These are phyloP conservation scores for Acanthosoma haemorrhoidale DNA, from an alignment of 2,888 invertebrate genomes.

Conservation along the genomic window DNA sequence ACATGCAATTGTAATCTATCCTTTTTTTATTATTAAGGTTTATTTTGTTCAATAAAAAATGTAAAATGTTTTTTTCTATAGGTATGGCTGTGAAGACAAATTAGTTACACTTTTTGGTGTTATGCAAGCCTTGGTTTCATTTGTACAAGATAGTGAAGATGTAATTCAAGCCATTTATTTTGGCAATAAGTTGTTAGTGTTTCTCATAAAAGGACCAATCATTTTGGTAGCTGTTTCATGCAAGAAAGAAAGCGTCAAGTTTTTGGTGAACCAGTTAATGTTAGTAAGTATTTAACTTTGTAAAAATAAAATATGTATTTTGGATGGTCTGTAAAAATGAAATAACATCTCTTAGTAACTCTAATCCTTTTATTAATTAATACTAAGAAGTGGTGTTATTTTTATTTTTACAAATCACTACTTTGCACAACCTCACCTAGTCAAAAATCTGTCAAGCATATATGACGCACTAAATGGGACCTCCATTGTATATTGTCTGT, in stretches of 20 bases:
- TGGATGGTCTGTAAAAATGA: no score
- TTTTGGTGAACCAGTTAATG: slow-evolving; percentile 70
- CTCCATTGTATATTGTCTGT: no score
- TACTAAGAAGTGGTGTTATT: no score
- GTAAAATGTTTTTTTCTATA: slow-evolving; percentile 48
- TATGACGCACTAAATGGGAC: no score
- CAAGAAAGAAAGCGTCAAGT: slow-evolving; percentile 74
- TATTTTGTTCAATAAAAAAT: no score
- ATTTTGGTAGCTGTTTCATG: slow-evolving; percentile 83
- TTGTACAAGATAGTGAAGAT: slow-evolving; percentile 77
- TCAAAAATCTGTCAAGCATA: no score
- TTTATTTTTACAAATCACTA: no score
- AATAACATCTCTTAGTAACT: no score
- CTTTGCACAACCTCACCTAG: no score
- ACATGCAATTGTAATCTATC: no score
- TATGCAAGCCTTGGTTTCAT: slow-evolving; percentile 87
- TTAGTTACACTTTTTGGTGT: slow-evolving; percentile 90
- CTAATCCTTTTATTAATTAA: no score
- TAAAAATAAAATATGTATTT: slow-evolving; percentile 50
- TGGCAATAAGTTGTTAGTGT: slow-evolving; percentile 82
- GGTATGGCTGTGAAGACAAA: slow-evolving; percentile 89
- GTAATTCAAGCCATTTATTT: slow-evolving; percentile 79
- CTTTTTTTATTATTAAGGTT: no score
- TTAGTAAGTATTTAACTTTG: slow-evolving; percentile 49
- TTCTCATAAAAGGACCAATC: slow-evolving; percentile 82